Evolutionary conservation across 2,113 vertebrate genomes (phyloP).

Genomic region (Emberiza fucata): DNA sequence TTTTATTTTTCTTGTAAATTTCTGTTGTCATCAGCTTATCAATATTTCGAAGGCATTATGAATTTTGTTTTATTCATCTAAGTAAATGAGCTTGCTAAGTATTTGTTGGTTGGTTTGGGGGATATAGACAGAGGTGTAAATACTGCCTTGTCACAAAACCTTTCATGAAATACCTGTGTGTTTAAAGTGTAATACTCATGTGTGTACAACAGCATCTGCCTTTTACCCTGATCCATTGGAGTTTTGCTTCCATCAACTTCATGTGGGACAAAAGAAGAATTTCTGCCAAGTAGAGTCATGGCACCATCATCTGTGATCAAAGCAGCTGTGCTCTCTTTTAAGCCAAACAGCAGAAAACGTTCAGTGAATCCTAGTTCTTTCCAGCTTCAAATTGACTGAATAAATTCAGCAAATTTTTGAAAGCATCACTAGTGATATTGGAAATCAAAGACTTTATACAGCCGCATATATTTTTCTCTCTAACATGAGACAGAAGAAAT

Average conservation of each 20-base stretch:
- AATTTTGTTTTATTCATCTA: not conserved
- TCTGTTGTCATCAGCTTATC: not conserved
- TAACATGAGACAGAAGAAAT: not conserved
- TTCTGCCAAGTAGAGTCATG: not conserved
- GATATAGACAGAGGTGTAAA: not conserved
- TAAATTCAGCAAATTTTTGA: not conserved
- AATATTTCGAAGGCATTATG: not conserved
- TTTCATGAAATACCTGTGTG: not conserved
- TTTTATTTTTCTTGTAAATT: not conserved
- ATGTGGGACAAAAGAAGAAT: not conserved
- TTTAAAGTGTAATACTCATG: not conserved
- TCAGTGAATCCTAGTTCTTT: not conserved
- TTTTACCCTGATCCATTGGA: not conserved
- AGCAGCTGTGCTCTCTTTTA: constrained; percentile 5
- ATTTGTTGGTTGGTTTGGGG: not conserved
- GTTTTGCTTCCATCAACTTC: not conserved
- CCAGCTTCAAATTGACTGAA: not conserved
- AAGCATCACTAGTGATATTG: not conserved
- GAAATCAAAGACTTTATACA: not conserved
- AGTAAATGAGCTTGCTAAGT: not conserved
- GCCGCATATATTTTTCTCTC: not conserved
- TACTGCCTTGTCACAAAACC: not conserved
- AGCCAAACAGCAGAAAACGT: not conserved
- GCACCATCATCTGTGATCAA: not conserved
- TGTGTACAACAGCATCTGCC: not conserved